These are phyloP conservation scores for Cromileptes altivelis DNA, from an alignment of 2,113 vertebrate species.

Conservation along the genomic window DNA sequence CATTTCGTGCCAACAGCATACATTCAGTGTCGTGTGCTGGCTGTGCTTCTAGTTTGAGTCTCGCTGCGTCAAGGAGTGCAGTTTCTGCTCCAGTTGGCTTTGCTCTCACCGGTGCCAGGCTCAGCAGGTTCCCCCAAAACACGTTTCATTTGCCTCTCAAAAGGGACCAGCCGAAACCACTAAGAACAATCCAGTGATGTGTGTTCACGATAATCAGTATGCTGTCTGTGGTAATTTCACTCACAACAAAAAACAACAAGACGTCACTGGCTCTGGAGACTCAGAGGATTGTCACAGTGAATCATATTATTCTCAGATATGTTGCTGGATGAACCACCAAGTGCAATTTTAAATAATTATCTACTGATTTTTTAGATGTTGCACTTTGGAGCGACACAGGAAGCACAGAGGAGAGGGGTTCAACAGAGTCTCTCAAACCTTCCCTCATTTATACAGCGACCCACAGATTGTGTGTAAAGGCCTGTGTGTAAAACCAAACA, in stretches of 20 bases:
- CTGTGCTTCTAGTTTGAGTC: conserved; percentile 43
- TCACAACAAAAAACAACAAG: not conserved
- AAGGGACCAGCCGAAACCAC: conserved; percentile 21
- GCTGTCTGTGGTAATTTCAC: conserved; percentile 39
- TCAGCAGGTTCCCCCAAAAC: conserved; percentile 68
- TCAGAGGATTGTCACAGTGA: not conserved
- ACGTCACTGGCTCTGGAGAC: not conserved
- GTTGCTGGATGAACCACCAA: conserved; percentile 17
- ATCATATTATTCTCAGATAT: conserved; percentile 18
- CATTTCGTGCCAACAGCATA: conserved; percentile 29
- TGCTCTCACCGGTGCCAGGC: conserved; percentile 41
- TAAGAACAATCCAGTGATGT: conserved; percentile 33
- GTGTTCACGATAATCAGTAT: conserved; percentile 45
- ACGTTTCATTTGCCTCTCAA: conserved; percentile 54
- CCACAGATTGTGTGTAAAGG: not conserved
- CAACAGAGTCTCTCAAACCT: not conserved
- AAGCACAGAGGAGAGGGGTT: too few relatives aligned
- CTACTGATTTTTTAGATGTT: too few relatives aligned
- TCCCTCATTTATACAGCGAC: not conserved
- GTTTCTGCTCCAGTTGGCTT: conserved; percentile 80
- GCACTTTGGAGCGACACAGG: too few relatives aligned
- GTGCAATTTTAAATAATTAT: not conserved
- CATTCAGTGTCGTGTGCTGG: conserved; percentile 19
- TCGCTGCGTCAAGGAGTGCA: conserved; percentile 44
- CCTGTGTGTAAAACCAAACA: not conserved